Evolutionary conservation across 2,888 invertebrate genomes (phyloP).

Genomic region (Allygus modestus): DNA sequence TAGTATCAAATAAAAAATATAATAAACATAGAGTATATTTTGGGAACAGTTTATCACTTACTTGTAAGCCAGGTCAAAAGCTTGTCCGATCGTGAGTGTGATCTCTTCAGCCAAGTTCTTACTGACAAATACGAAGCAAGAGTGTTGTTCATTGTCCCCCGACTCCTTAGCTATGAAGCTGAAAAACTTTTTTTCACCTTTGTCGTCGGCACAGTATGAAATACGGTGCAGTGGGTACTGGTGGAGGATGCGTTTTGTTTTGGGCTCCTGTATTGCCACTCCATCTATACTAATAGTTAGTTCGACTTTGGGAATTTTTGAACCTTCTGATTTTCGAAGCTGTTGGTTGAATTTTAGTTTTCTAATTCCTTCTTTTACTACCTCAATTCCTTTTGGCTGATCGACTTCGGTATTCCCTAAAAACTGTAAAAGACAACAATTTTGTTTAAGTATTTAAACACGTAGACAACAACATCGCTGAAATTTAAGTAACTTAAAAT

Average conservation of each 20-base stretch:
- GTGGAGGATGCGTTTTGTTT: slow-evolving; percentile 86
- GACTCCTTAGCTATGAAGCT: slow-evolving; percentile 94
- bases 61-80: slow-evolving; percentile 98
- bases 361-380: slow-evolving; percentile 97
- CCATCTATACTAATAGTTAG: slow-evolving; percentile 98
- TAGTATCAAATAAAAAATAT: no score
- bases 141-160: slow-evolving; percentile 86
- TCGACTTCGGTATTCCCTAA: slow-evolving; percentile 97
- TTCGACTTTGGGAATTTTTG: slow-evolving; percentile 94
- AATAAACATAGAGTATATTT: not conserved
- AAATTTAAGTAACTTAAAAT: no score
- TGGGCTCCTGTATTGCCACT: slow-evolving; percentile 89
- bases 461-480: no score
- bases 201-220: slow-evolving; percentile 99
- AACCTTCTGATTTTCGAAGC: slow-evolving; percentile 92
- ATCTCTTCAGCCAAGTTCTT: slow-evolving; percentile 99
- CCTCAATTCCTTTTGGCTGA: slow-evolving; percentile 98
- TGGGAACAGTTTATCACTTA: slow-evolving; percentile 71
- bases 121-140: slow-evolving; percentile 98
- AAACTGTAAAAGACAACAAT: slow-evolving; percentile 80
- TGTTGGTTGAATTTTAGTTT: slow-evolving; percentile 97
- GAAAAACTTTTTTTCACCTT: slow-evolving; percentile 98
- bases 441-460: no score
- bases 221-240: slow-evolving; percentile 98
- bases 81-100: slow-evolving; percentile 98